Conservation (phyloP, 2,888 invertebrate species). For the Linnaemya vulpina region DNA sequence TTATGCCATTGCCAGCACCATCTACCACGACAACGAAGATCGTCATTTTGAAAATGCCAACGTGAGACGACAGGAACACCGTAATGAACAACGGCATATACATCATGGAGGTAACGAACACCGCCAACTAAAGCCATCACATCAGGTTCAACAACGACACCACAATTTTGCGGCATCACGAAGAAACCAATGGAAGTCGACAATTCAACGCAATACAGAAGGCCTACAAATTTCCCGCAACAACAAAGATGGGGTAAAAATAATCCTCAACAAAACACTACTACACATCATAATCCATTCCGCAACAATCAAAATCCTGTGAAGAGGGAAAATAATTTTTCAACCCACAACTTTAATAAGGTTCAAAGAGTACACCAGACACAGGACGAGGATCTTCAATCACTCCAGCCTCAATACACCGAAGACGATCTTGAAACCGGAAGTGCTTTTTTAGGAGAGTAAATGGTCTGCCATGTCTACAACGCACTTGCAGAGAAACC, state of each 20-base stretch:
- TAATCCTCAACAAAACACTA: constrained; percentile 8
- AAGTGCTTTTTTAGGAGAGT: constrained; percentile 1
- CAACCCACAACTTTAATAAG: too few relatives aligned
- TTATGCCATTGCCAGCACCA: background rate
- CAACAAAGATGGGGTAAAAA: constrained; percentile 12
- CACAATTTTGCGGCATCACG: background rate
- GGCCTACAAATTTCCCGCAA: constrained; percentile 3
- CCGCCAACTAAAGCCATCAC: too few relatives aligned
- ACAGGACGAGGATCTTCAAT: background rate
- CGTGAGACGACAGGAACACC: background rate
- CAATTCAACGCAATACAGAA: background rate
- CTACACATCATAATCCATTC: constrained; percentile 15
- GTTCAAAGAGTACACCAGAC: background rate
- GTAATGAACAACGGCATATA: background rate
- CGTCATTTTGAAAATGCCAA: background rate
- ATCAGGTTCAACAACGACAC: background rate
- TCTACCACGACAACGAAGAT: background rate
- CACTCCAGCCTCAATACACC: constrained; percentile 3
- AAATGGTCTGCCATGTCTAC: too few relatives aligned
- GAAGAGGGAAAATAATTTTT: constrained; percentile 11
- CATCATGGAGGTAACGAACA: background rate
- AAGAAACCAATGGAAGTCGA: constrained; percentile 1
- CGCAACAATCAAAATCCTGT: constrained; percentile 11
- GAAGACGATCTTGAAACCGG: constrained; percentile 10
- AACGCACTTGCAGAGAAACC: too few relatives aligned